Evolutionary conservation across 35 echinoderm and acorn worm genomes (phyloP).

Genomic region (Holothuria glaberrima): DNA sequence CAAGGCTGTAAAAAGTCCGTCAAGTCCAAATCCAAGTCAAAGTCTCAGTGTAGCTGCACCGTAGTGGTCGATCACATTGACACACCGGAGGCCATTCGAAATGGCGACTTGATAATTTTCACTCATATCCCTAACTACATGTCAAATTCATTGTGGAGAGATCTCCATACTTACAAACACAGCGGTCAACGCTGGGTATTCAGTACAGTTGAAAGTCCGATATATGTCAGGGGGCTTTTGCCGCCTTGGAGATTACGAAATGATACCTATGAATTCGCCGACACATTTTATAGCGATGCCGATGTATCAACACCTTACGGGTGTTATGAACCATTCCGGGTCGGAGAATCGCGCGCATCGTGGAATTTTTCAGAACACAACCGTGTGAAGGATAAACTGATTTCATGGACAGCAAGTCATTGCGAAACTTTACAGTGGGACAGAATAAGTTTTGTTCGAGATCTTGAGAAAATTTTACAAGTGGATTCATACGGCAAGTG

Average conservation of each 20-base stretch:
- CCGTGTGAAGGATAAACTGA: neutral
- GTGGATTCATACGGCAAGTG: constrained; percentile 32
- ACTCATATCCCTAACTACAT: constrained; percentile 3
- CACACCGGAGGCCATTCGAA: neutral
- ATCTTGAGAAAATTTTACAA: neutral
- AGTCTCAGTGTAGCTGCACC: neutral
- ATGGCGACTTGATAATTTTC: constrained; percentile 12
- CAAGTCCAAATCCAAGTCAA: too few species aligned
- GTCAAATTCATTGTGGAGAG: neutral
- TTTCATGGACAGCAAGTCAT: constrained; percentile 38
- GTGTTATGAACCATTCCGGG: constrained; percentile 10
- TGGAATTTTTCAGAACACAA: neutral
- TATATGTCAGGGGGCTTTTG: neutral
- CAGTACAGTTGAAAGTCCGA: constrained; percentile 33
- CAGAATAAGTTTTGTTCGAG: neutral
- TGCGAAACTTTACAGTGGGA: constrained; percentile 38
- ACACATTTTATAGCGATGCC: constrained; percentile 1
- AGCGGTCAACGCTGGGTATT: constrained; percentile 13
- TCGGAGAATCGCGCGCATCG: neutral
- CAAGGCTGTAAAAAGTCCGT: too few species aligned
- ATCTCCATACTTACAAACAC: neutral
- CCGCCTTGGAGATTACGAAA: constrained; percentile 28
- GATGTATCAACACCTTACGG: constrained; percentile 9
- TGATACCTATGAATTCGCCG: neutral
- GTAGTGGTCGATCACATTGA: constrained; percentile 2